phyloP scores from a whole-genome alignment of 2,113 vertebrate species.

The Syrrhaptes paradoxus region DNA sequence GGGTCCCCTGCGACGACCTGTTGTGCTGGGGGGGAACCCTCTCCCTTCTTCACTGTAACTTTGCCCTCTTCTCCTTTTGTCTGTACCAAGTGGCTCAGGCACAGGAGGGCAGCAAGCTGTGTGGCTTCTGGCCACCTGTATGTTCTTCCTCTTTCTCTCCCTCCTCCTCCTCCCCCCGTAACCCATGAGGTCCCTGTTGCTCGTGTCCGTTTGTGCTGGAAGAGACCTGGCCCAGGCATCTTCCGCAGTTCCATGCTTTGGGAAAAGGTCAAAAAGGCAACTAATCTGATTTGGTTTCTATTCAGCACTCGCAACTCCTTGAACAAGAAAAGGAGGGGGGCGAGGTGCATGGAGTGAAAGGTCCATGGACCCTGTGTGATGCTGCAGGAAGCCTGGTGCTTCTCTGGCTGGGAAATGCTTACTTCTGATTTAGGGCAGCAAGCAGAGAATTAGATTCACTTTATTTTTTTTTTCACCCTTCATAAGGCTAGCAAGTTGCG shows the following conservation, averaged over 20 bases:
- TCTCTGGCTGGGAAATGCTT: background rate
- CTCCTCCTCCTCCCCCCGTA: accelerated
- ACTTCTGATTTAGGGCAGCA: accelerated
- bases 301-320: background rate
- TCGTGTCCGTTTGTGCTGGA: background rate
- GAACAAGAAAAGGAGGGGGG: background rate
- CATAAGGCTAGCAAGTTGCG: background rate
- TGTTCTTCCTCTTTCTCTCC: constrained; percentile 18
- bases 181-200: accelerated
- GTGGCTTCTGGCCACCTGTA: constrained; percentile 14
- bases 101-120: background rate
- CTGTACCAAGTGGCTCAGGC: background rate
- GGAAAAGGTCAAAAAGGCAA: background rate
- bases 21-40: background rate
- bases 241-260: background rate
- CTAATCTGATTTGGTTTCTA: background rate
- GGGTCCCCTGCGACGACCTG: accelerated
- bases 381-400: background rate
- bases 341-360: background rate
- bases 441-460: background rate
- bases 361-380: accelerated
- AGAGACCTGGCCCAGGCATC: background rate
- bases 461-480: background rate
- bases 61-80: background rate
- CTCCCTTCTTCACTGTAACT: background rate